Conservation (phyloP, 2,113 vertebrate genomes). For the Elephantulus edwardii region DNA sequence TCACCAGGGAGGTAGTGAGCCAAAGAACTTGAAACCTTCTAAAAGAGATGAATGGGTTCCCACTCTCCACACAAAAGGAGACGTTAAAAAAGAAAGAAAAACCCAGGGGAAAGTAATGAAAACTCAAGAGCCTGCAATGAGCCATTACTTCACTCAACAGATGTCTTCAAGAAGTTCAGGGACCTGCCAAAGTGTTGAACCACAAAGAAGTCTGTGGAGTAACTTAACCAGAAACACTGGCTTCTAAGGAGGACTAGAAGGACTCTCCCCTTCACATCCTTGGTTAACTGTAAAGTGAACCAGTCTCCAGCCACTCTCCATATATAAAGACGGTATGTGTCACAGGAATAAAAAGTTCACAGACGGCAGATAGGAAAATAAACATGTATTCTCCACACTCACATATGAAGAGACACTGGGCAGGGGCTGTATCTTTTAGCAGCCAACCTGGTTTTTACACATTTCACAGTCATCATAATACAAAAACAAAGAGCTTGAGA, state of each 20-base stretch:
- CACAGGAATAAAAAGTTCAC: background rate
- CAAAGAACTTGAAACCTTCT: slow-evolving; percentile 23
- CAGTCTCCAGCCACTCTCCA: background rate
- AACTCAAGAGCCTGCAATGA: slow-evolving; percentile 36
- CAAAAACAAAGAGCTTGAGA: background rate
- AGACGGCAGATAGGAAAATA: background rate
- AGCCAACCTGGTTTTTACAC: background rate
- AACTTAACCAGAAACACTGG: slow-evolving; percentile 52
- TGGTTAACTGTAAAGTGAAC: slow-evolving; percentile 32
- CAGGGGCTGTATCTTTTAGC: background rate
- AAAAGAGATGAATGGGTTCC: slow-evolving; percentile 38
- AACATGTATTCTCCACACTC: background rate
- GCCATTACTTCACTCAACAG: slow-evolving; percentile 54
- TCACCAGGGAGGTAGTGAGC: background rate
- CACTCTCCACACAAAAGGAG: background rate
- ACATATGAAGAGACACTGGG: background rate
- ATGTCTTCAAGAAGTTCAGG: slow-evolving; percentile 51
- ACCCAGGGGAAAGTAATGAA: slow-evolving; percentile 44
- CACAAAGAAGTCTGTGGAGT: slow-evolving; percentile 38
- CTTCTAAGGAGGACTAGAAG: background rate
- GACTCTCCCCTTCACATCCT: background rate
- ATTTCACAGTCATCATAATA: background rate
- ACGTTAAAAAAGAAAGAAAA: background rate
- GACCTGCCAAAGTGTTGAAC: slow-evolving; percentile 40
- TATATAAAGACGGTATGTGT: background rate